Evolutionary conservation across 2,888 invertebrate genomes (phyloP).

Genomic region (Sarcophaga subvicina): DNA sequence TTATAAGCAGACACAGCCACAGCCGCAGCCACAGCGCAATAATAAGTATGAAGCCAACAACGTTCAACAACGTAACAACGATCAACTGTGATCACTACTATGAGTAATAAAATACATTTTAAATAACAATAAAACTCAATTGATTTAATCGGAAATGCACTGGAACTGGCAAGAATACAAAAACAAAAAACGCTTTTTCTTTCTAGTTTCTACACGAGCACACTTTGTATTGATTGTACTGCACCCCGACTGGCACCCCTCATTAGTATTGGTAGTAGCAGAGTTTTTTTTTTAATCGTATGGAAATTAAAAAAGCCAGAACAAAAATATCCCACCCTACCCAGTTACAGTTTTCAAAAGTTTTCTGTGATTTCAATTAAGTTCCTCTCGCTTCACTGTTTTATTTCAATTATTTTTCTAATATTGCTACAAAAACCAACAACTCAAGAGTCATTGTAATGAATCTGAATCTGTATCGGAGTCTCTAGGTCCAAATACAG

Average conservation of each 20-base stretch:
- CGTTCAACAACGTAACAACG: not conserved
- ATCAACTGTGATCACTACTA: conserved; percentile 22
- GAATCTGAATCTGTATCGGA: too few species aligned
- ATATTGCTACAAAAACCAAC: not conserved
- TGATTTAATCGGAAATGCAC: conserved; percentile 74
- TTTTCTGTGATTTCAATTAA: conserved; percentile 10
- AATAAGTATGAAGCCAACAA: not conserved
- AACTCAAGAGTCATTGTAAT: not conserved
- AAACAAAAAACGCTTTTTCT: not conserved
- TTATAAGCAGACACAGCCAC: not conserved
- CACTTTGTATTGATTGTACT: conserved; percentile 12
- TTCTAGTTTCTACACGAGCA: conserved; percentile 1
- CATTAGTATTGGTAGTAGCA: not conserved
- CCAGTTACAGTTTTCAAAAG: not conserved
- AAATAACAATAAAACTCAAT: conserved; percentile 75
- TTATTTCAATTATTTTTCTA: too few species aligned
- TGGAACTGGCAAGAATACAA: not conserved
- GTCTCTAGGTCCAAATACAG: not conserved
- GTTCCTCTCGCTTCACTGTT: not conserved
- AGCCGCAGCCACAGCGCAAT: not conserved
- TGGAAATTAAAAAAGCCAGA: not conserved
- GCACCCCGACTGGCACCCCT: conserved; percentile 21
- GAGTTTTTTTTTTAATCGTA: not conserved
- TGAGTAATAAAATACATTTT: conserved; percentile 52
- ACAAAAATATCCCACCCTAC: conserved; percentile 53